Conservation (phyloP, 2,888 invertebrate genomes). For the Timandra comae region DNA sequence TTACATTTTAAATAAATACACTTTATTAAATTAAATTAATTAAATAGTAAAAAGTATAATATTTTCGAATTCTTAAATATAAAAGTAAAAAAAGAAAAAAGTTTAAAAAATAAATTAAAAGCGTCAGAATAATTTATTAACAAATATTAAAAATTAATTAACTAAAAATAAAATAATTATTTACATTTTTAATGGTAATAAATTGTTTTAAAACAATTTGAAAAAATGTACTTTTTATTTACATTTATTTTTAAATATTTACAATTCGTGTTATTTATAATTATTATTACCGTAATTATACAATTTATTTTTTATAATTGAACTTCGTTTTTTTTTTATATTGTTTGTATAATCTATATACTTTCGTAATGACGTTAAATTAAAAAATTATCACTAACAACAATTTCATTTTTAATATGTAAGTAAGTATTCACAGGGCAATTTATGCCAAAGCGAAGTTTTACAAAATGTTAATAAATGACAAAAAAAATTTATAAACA, state of each 20-base stretch:
- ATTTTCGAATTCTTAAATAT: constrained; percentile 16
- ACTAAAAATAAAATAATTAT: constrained; percentile 25
- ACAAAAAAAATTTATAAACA: too few species aligned
- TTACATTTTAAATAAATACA: constrained; percentile 65
- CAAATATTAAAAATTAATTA: constrained; percentile 31
- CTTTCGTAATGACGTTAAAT: too few species aligned
- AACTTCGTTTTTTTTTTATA: too few species aligned
- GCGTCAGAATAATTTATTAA: constrained; percentile 38
- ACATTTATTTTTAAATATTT: constrained; percentile 15
- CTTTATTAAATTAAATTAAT: constrained; percentile 58
- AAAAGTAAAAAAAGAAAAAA: constrained; percentile 22
- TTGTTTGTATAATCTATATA: too few species aligned
- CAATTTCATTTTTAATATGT: too few species aligned
- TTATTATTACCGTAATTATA: constrained; percentile 27
- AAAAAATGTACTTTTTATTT: constrained; percentile 11
- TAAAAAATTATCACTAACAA: too few species aligned
- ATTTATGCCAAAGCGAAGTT: too few species aligned
- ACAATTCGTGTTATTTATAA: constrained; percentile 16
- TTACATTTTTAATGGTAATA: constrained; percentile 43
- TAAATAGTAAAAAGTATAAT: constrained; percentile 51
- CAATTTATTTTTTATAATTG: too few species aligned
- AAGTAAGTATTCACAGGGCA: too few species aligned
- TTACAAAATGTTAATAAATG: too few species aligned
- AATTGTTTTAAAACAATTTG: constrained; percentile 14
- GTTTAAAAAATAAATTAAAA: constrained; percentile 44